Conservation (phyloP, 2,888 invertebrate genomes). For the Digitonthophagus gazella region DNA sequence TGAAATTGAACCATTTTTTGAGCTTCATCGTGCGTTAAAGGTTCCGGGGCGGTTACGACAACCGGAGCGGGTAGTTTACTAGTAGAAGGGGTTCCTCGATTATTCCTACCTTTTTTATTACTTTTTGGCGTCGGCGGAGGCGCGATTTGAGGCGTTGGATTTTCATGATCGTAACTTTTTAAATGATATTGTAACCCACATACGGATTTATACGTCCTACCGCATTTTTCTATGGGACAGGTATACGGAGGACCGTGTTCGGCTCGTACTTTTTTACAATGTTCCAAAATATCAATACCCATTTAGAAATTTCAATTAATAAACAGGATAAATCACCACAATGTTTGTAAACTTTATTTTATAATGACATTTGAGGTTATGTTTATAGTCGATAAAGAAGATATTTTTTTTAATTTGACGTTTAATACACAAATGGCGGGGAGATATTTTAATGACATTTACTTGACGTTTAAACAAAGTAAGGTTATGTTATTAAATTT, state of each 20-base stretch:
- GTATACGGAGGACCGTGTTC: conserved; percentile 82
- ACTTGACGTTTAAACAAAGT: background rate
- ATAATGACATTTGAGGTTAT: no score
- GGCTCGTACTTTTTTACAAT: conserved; percentile 77
- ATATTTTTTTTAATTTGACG: no score
- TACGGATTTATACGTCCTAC: conserved; percentile 81
- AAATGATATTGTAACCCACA: conserved; percentile 85
- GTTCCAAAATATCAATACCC: conserved; percentile 69
- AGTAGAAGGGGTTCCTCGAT: conserved; percentile 18
- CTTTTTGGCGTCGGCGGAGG: conserved; percentile 59
- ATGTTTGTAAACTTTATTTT: no score
- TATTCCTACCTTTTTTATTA: conserved; percentile 55
- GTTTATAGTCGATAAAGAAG: no score
- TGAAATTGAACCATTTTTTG: conserved; percentile 86
- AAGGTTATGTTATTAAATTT: background rate
- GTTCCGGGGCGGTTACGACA: conserved; percentile 64
- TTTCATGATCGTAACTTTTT: conserved; percentile 81
- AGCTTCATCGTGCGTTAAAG: conserved; percentile 78
- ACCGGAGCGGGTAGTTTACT: conserved; percentile 45
- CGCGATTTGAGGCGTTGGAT: conserved; percentile 65
- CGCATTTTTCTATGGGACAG: conserved; percentile 83
- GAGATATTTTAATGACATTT: no score
- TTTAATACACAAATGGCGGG: no score
- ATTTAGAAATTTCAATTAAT: no score
- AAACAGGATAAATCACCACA: no score